These are phyloP conservation scores for Rhinella marina DNA, from an alignment of 2,797 vertebrate species.

Conservation along the genomic window DNA sequence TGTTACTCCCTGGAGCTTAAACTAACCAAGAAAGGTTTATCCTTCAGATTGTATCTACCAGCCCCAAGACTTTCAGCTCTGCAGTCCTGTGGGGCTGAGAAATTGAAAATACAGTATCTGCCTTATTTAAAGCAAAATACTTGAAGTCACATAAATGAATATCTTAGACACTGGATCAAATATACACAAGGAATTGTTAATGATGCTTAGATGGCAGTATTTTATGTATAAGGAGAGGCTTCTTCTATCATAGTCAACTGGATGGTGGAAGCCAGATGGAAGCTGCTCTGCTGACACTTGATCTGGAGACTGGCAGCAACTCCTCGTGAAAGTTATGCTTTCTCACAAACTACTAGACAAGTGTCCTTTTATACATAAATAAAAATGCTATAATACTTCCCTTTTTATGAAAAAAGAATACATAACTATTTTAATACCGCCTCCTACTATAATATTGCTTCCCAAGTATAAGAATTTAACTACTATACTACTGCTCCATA, in stretches of 20 bases:
- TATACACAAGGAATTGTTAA: background rate
- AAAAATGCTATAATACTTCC: background rate
- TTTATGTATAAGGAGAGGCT: background rate
- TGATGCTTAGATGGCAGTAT: background rate
- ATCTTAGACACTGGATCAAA: background rate
- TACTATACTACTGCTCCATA: background rate
- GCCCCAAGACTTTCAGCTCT: background rate
- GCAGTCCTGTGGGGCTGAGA: background rate
- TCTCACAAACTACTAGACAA: background rate
- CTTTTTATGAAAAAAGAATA: no score
- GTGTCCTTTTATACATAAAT: background rate
- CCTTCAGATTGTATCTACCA: background rate
- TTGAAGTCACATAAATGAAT: background rate
- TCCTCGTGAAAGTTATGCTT: background rate
- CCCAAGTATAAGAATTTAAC: background rate
- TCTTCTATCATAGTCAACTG: background rate
- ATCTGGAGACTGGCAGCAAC: background rate
- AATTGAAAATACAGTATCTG: background rate
- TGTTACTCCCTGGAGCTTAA: slow-evolving; percentile 1
- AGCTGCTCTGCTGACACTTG: background rate
- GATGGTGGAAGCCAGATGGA: background rate
- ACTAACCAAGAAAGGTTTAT: background rate
- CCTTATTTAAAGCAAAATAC: background rate
- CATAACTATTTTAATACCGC: background rate
- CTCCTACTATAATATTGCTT: background rate